phyloP scores from a whole-genome alignment of 1,140 invertebrate species.

The Phymorhynchus buccinoides region DNA sequence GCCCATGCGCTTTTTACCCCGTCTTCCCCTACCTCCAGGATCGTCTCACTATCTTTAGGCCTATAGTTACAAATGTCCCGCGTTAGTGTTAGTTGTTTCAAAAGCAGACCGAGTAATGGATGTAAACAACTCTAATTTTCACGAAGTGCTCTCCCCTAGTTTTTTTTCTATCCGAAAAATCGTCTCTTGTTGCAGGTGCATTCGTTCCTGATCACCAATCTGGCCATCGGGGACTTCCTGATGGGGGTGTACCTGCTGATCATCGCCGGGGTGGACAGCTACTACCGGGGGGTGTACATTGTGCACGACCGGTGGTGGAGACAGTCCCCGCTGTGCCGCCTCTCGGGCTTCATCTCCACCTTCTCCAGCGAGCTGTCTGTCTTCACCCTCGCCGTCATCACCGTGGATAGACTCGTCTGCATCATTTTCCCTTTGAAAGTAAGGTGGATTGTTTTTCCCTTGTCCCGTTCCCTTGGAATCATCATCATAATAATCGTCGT shows the following conservation, averaged over 20 bases:
- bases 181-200: slow-evolving; percentile 75
- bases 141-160: too few relatives aligned
- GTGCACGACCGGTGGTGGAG: slow-evolving; percentile 76
- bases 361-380: slow-evolving; percentile 76
- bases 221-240: slow-evolving; percentile 77
- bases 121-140: too few relatives aligned
- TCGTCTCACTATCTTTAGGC: too few relatives aligned
- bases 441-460: slow-evolving; percentile 41
- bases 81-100: too few relatives aligned
- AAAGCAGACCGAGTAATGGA: too few relatives aligned
- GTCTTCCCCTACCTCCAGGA: too few relatives aligned
- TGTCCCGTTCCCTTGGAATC: background rate
- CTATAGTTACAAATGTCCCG: too few relatives aligned
- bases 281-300: slow-evolving; percentile 77
- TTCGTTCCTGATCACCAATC: slow-evolving; percentile 79
- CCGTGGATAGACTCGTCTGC: slow-evolving; percentile 77
- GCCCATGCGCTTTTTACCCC: too few relatives aligned
- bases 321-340: slow-evolving; percentile 75
- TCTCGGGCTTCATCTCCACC: slow-evolving; percentile 80
- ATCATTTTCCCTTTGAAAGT: slow-evolving; percentile 77
- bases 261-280: slow-evolving; percentile 76
- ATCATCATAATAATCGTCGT: too few relatives aligned
- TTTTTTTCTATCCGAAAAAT: too few relatives aligned
- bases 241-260: slow-evolving; percentile 78
- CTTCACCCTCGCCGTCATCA: slow-evolving; percentile 78